Base-by-base conservation (phyloP, 2,888 invertebrate genomes). In the Nysson spinosus region DNA sequence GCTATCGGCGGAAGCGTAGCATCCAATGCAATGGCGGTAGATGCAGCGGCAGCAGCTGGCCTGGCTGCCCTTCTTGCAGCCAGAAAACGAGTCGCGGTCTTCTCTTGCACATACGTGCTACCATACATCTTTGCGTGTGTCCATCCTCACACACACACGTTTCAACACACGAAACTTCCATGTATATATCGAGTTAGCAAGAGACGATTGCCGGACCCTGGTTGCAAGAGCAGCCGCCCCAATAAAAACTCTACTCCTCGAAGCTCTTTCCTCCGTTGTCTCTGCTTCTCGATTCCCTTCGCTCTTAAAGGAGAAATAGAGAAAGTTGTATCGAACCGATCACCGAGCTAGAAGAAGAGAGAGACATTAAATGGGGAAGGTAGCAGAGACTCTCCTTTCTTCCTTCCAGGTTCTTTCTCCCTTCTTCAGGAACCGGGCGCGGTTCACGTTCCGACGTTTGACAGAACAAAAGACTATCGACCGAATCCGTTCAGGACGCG, bases 391-490 rank as follows among this genome's bases (percentile, higher is more conserved):
- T 32, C 34, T 26, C 39, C 22, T 26, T 35, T 22, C 28, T 22
- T 16, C 6, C 57, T 16, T 66, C 39, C 34, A 16, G 20, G 19
- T 26, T 20, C 42, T 17, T 43, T 40, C 63, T 67, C 49, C 52
- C 47, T 58, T 47, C 42, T 43, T 40, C 56, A 24, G 58, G 43
- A 37, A 47, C 73, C 78, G 75, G 80, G 80, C 80, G 82, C 83
- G 84, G 84, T 81, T 76, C 80, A 75, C 82, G 80, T 81, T 81
- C 79, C 82, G 79, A 85, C 81, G 79, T 85, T 85, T 86, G 86
- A 86, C 86, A 86, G 85, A 83, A 86, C 85, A 86, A 86, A 86
- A 86, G 86, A 82, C 82, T 80, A 82, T 83, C 81, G 82, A 82
- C 78, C 81, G 73, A 67, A 72, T 69, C 64, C 43, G 54, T 57